Conservation (phyloP, 2,888 invertebrate genomes). For the Galerucella pusilla region DNA sequence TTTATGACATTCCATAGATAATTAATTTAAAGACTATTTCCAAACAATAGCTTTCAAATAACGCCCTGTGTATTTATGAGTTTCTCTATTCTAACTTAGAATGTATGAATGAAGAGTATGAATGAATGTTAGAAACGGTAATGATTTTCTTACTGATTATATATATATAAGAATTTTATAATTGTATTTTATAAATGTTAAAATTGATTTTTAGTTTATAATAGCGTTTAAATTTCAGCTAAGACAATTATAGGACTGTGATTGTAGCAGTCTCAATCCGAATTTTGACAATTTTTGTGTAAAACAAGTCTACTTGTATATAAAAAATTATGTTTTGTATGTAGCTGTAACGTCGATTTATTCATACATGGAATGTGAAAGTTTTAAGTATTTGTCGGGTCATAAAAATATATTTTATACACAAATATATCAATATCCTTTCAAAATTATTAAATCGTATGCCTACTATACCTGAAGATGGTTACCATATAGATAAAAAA, state of each 20-base stretch:
- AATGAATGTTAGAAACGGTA: slow-evolving; percentile 25
- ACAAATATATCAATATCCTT: no score
- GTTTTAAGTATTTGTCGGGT: slow-evolving; percentile 45
- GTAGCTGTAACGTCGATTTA: slow-evolving; percentile 61
- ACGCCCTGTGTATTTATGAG: background rate
- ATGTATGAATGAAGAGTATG: no score
- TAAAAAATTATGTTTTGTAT: slow-evolving; percentile 48
- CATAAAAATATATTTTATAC: slow-evolving; percentile 29
- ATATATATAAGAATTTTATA: slow-evolving; percentile 29
- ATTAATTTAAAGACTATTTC: no score
- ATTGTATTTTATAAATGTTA: slow-evolving; percentile 35
- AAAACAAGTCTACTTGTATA: slow-evolving; percentile 45
- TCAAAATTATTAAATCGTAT: no score
- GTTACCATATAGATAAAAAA: no score
- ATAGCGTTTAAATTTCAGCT: slow-evolving; percentile 35
- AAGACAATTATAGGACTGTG: slow-evolving; percentile 45
- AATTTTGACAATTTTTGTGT: slow-evolving; percentile 25
- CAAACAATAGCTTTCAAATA: background rate
- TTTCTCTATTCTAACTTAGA: background rate
- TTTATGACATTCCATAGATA: background rate
- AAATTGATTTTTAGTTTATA: slow-evolving; percentile 36
- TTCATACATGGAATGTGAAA: slow-evolving; percentile 52
- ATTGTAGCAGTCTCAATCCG: slow-evolving; percentile 22
- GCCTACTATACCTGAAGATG: no score
- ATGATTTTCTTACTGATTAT: slow-evolving; percentile 31